phyloP scores from a whole-genome alignment of 2,113 vertebrate genomes.

The Atherinomorus stipes region DNA sequence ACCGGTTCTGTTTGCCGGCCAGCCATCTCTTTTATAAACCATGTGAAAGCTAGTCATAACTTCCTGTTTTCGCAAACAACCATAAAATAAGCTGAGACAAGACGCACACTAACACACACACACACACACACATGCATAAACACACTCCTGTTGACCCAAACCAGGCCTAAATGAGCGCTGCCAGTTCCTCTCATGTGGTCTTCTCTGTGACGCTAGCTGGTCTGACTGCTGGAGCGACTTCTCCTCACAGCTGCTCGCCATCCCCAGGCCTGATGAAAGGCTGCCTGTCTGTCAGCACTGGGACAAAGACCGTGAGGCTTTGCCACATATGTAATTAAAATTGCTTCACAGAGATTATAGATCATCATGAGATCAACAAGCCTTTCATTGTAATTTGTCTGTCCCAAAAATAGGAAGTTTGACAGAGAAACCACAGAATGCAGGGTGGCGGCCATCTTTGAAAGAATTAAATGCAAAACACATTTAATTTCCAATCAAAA shows the following conservation, averaged over 20 bases:
- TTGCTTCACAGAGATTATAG: slow-evolving; percentile 69
- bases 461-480: slow-evolving; percentile 62
- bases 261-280: slow-evolving; percentile 77
- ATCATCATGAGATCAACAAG: slow-evolving; percentile 60
- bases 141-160: slow-evolving; percentile 69
- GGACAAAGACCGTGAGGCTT: slow-evolving; percentile 62
- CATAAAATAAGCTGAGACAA: slow-evolving; percentile 64
- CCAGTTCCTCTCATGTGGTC: slow-evolving; percentile 77
- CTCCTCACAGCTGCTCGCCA: slow-evolving; percentile 79
- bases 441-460: slow-evolving; percentile 44
- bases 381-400: slow-evolving; percentile 62
- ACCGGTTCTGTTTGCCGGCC: slow-evolving; percentile 28
- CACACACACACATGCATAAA: slow-evolving; percentile 47
- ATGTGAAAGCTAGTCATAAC: slow-evolving; percentile 75
- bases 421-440: slow-evolving; percentile 56
- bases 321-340: slow-evolving; percentile 75
- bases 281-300: slow-evolving; percentile 62
- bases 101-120: slow-evolving; percentile 38
- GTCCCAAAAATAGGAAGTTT: slow-evolving; percentile 63
- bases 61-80: slow-evolving; percentile 80
- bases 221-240: slow-evolving; percentile 62
- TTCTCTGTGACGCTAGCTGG: slow-evolving; percentile 64
- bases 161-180: slow-evolving; percentile 65
- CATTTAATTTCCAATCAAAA: slow-evolving; percentile 72
- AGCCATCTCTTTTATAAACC: slow-evolving; percentile 64